These are phyloP conservation scores for Zaprionus ornatus DNA, from an alignment of 1,140 invertebrate genomes.

Conservation along the genomic window DNA sequence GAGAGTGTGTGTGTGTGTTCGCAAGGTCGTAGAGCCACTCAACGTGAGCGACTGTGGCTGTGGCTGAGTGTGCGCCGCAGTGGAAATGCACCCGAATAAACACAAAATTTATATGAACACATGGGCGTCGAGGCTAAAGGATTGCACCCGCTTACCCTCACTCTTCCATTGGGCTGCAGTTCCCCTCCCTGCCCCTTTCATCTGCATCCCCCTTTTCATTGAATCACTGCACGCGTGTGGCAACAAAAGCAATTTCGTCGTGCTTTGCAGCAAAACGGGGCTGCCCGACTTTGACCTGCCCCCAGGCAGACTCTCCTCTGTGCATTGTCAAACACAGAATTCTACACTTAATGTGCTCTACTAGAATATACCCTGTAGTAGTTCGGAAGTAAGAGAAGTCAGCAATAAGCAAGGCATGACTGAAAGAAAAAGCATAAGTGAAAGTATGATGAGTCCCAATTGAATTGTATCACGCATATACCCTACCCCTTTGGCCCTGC, in stretches of 20 bases:
- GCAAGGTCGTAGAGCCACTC: constrained; percentile 58
- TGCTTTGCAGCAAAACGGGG: constrained; percentile 48
- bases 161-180: neutral
- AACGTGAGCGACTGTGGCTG: constrained; percentile 48
- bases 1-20: constrained; percentile 10
- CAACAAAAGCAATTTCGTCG: constrained; percentile 74
- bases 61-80: constrained; percentile 67
- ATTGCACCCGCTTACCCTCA: neutral
- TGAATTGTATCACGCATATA: neutral
- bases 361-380: constrained; percentile 6
- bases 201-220: neutral
- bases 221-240: constrained; percentile 44
- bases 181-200: neutral
- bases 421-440: no score
- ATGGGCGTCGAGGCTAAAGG: constrained; percentile 57
- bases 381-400: neutral
- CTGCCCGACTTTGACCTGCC: constrained; percentile 33
- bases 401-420: neutral
- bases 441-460: no score
- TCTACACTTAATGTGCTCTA: neutral
- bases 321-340: constrained; percentile 28
- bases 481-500: neutral
- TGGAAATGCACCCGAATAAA: constrained; percentile 82
- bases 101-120: constrained; percentile 81
- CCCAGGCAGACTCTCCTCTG: constrained; percentile 51